Evolutionary conservation across 2,113 vertebrate genomes (phyloP).

Genomic region (Cephalopterus ornatus): DNA sequence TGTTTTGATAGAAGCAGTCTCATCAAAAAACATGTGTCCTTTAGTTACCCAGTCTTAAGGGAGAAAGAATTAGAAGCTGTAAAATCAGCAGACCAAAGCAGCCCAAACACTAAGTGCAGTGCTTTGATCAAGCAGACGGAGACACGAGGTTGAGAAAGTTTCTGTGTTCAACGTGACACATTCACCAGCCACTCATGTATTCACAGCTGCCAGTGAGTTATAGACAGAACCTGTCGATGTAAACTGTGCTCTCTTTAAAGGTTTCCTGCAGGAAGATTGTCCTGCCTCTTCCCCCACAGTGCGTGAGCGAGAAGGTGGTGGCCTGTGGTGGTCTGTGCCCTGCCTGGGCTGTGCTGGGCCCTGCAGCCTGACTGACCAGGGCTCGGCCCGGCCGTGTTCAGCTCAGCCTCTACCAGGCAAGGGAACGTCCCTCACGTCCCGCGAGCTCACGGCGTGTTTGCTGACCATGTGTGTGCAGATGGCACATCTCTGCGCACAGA

Average conservation of each 20-base stretch:
- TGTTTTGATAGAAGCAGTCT: background rate
- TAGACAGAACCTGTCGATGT: background rate
- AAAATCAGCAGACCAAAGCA: background rate
- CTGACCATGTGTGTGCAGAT: background rate
- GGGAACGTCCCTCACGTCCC: fast-evolving
- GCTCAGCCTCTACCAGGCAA: background rate
- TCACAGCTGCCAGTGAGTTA: background rate
- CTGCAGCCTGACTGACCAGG: background rate
- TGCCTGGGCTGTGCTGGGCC: background rate
- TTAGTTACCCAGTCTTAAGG: background rate
- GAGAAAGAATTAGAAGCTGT: background rate
- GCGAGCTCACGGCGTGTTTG: background rate
- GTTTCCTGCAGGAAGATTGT: background rate
- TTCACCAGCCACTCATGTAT: background rate
- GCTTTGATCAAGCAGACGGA: background rate
- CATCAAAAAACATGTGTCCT: background rate
- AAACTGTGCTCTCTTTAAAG: background rate
- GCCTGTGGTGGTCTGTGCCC: background rate
- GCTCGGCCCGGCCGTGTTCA: background rate
- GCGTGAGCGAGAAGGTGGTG: background rate
- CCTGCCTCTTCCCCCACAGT: background rate
- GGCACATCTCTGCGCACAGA: background rate
- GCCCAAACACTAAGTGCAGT: background rate
- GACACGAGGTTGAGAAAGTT: background rate
- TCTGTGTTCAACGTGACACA: background rate